These are phyloP conservation scores for Noctuana brunneofusca DNA, from an alignment of 2,888 invertebrate genomes.

Conservation along the genomic window DNA sequence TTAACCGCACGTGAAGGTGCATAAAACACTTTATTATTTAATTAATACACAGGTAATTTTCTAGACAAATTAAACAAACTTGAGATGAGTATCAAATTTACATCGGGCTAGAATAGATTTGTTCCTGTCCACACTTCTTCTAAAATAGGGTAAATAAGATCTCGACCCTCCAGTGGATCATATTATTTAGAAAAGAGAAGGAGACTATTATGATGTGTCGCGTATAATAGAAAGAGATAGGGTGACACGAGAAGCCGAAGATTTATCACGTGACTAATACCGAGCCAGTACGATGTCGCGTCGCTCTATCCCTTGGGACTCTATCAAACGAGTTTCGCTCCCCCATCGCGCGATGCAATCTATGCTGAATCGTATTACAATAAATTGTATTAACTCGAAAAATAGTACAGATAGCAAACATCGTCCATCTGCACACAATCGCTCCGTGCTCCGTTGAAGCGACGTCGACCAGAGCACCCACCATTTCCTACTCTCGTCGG, in stretches of 20 bases:
- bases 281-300: constrained; percentile 74
- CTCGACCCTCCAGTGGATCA: constrained; percentile 65
- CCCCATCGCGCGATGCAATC: constrained; percentile 80
- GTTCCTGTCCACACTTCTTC: constrained; percentile 59
- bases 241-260: constrained; percentile 62
- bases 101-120: constrained; percentile 49
- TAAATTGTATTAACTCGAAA: constrained; percentile 83
- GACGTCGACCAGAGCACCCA: constrained; percentile 59
- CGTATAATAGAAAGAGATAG: constrained; percentile 66
- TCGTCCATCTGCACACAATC: constrained; percentile 81
- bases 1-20: neutral
- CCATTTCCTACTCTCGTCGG: constrained; percentile 61
- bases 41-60: constrained; percentile 6
- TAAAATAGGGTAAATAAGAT: constrained; percentile 64
- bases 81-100: constrained; percentile 44
- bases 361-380: constrained; percentile 83
- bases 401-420: constrained; percentile 82
- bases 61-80: constrained; percentile 35
- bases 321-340: constrained; percentile 82
- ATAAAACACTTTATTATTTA: neutral
- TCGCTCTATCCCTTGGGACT: constrained; percentile 71
- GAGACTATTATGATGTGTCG: constrained; percentile 58
- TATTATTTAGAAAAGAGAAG: constrained; percentile 64
- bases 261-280: constrained; percentile 83
- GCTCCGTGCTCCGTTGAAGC: constrained; percentile 58